phyloP scores from a whole-genome alignment of 2,797 vertebrate genomes.

The Percopsis omiscomaycus region DNA sequence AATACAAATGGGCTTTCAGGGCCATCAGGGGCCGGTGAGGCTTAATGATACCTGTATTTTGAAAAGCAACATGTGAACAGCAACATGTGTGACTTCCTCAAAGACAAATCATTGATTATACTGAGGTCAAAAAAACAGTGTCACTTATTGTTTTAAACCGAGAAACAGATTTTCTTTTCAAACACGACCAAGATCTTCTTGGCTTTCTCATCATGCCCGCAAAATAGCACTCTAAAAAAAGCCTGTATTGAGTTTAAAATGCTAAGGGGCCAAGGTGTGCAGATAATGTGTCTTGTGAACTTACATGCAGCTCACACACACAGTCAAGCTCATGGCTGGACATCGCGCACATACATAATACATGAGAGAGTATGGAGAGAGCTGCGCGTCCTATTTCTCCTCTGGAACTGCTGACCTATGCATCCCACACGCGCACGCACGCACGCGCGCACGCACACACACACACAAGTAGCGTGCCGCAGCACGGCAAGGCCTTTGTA shows the following conservation, averaged over 20 bases:
- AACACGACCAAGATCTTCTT: constrained; percentile 26
- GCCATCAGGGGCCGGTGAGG: background rate
- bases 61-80: background rate
- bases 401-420: constrained; percentile 68
- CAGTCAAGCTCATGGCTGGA: constrained; percentile 23
- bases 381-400: constrained; percentile 67
- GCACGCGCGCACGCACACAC: constrained; percentile 19
- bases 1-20: background rate
- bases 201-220: constrained; percentile 12
- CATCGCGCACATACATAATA: constrained; percentile 62
- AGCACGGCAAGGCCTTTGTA: constrained; percentile 9
- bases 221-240: constrained; percentile 1
- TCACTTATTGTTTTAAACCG: constrained; percentile 22
- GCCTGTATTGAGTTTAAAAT: background rate
- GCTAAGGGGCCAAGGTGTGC: background rate
- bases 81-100: too few relatives aligned
- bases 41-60: background rate
- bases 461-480: constrained; percentile 6
- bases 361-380: constrained; percentile 61
- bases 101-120: constrained; percentile 17
- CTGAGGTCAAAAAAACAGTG: constrained; percentile 23
- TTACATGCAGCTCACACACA: constrained; percentile 22
- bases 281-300: background rate
- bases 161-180: constrained; percentile 17
- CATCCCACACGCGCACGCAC: constrained; percentile 19